phyloP scores from a whole-genome alignment of 2,113 vertebrate genomes.

The Pleuronectes platessa region DNA sequence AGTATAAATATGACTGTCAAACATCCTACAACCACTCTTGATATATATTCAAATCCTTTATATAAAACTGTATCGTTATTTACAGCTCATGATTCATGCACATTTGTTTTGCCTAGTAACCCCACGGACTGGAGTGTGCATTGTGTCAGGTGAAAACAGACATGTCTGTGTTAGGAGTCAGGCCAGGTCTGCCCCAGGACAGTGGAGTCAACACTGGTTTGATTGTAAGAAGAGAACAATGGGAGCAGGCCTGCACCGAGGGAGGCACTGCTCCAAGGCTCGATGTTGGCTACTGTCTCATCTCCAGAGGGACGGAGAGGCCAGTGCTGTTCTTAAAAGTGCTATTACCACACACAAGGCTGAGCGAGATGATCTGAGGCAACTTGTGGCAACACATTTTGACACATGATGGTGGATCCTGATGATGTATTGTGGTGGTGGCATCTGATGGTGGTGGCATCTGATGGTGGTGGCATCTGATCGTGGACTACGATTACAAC shows the following conservation, averaged over 20 bases:
- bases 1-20: background rate
- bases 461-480: too few species aligned
- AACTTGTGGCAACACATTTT: slow-evolving; percentile 18
- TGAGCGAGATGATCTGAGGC: slow-evolving; percentile 2
- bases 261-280: slow-evolving; percentile 55
- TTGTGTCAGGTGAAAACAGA: slow-evolving; percentile 23
- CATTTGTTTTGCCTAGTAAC: background rate
- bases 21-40: background rate
- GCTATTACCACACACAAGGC: slow-evolving; percentile 30
- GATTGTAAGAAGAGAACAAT: slow-evolving; percentile 75
- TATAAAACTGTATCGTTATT: background rate
- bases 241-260: slow-evolving; percentile 41
- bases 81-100: too few species aligned
- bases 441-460: too few species aligned
- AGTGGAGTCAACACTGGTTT: slow-evolving; percentile 63
- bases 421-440: too few species aligned
- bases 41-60: background rate
- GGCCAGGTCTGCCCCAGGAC: slow-evolving; percentile 44
- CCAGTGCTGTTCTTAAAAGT: slow-evolving; percentile 11
- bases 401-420: background rate
- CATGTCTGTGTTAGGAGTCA: slow-evolving; percentile 35
- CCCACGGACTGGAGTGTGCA: background rate
- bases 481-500: too few species aligned
- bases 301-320: background rate
- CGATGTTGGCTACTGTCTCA: slow-evolving; percentile 29